Evolutionary conservation across 2,888 invertebrate genomes (phyloP), one percentile per base, ranked within the genome.

Genomic region (Drosophila nigricruria): DNA sequence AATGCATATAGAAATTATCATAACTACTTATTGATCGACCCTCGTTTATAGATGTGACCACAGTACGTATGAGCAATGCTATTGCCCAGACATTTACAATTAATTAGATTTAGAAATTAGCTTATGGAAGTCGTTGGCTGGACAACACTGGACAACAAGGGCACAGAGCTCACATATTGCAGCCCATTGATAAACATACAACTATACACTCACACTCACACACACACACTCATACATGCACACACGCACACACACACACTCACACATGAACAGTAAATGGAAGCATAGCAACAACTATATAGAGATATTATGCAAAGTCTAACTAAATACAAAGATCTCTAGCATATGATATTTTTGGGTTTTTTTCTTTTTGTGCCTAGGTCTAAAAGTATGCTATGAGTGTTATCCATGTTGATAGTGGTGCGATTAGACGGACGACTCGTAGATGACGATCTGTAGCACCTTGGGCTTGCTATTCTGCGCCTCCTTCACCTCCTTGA

Each of bases 401-500:
- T 36, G 38, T 53, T 65, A 3, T 36, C 27, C 61, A 27, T 40
- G 60, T 18, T 67, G 59, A 62, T 68, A 38, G 47, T 30, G 54
- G 47, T 30, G 54, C 73, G n/a, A 0, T 78, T 91, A 97, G 54
- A 97, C 97, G n/a, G 97, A 97, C 63, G 97, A 96, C 92, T 97
- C 97, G 92, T 97, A 97, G 90, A 97, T 96, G 82, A 97, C 96
- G 78, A 97, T 97, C 93, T 97, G 97, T 43, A 97, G 94, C 36
- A 96, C 94, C 67, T 94, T 94, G 54, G 92, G 93, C 88, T 67
- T 92, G 67, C 88, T 91, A 36, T 88, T 88, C 67, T 94, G 93
- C 5, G 95, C 95, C 42, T 95, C 94, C 47, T 96, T 95, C 73
- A 97, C 96, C 95, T 86, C 96, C 93, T 91, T 90, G 77, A 96